These are phyloP conservation scores for Axea sp. DNA, from an alignment of 2,888 invertebrate genomes.

Conservation along the genomic window DNA sequence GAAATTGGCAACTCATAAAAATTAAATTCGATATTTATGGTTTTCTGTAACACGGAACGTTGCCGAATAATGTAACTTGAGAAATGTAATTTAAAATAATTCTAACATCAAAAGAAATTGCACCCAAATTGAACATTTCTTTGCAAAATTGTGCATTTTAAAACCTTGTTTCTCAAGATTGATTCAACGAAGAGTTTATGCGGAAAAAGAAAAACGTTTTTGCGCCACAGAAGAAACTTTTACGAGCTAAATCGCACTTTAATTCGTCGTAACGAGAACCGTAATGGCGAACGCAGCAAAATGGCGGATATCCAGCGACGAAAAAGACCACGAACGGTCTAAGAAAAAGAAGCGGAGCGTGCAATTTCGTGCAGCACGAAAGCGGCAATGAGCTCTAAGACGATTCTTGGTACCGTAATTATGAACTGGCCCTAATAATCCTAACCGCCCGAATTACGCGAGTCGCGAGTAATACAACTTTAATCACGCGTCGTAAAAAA, in stretches of 20 bases:
- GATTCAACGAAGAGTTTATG: too few relatives aligned
- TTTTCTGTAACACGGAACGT: too few relatives aligned
- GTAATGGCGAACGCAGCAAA: constrained; percentile 53
- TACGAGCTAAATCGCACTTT: constrained; percentile 11
- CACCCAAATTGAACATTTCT: too few relatives aligned
- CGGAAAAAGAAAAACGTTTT: too few relatives aligned
- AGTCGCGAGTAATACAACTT: constrained; percentile 63
- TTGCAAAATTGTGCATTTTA: too few relatives aligned
- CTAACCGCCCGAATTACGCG: constrained; percentile 64
- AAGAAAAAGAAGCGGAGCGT: constrained; percentile 41
- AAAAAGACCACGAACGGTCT: constrained; percentile 37
- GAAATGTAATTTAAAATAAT: too few relatives aligned
- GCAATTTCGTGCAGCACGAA: constrained; percentile 61
- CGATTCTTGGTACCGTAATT: constrained; percentile 63
- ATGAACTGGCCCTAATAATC: constrained; percentile 62
- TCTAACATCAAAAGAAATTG: too few relatives aligned
- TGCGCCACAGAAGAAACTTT: too few relatives aligned
- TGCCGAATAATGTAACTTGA: too few relatives aligned
- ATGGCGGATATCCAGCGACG: constrained; percentile 40
- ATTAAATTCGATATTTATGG: too few relatives aligned
- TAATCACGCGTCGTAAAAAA: constrained; percentile 61
- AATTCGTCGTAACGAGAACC: constrained; percentile 11
- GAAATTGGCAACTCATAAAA: too few relatives aligned
- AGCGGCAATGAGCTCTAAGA: constrained; percentile 60
- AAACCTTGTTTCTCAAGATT: too few relatives aligned